Conservation (phyloP, 1,140 invertebrate genomes). For the Drosophila takahashii region DNA sequence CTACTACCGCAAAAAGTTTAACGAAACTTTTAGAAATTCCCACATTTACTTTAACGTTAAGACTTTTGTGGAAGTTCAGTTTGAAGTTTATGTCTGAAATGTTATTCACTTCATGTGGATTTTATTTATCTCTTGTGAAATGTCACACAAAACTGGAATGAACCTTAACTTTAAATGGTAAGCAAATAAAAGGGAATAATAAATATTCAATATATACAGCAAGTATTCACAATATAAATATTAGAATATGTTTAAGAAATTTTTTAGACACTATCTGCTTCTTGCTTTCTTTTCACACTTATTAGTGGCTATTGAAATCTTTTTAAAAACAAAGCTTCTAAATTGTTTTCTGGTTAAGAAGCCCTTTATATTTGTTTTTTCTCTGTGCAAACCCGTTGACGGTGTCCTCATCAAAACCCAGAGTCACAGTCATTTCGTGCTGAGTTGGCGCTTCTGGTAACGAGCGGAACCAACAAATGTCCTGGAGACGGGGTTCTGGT, state of each 20-base stretch:
- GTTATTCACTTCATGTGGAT: neutral
- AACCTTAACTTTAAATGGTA: no score
- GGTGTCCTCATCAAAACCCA: constrained; percentile 15
- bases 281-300: neutral
- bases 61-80: neutral
- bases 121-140: neutral
- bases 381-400: constrained; percentile 43
- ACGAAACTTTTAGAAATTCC: neutral
- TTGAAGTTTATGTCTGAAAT: neutral
- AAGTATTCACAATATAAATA: no score
- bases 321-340: no score
- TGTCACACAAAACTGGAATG: no score
- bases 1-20: neutral
- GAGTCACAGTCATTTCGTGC: constrained; percentile 46
- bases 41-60: neutral
- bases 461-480: constrained; percentile 72
- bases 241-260: no score
- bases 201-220: no score
- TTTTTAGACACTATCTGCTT: no score
- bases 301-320: no score
- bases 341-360: no score
- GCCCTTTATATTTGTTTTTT: neutral
- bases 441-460: constrained; percentile 76
- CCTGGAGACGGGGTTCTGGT: constrained; percentile 12
- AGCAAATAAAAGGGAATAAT: no score